Base-by-base conservation (phyloP, 2,113 vertebrate genomes). In the Puntigrus tetrazona region DNA sequence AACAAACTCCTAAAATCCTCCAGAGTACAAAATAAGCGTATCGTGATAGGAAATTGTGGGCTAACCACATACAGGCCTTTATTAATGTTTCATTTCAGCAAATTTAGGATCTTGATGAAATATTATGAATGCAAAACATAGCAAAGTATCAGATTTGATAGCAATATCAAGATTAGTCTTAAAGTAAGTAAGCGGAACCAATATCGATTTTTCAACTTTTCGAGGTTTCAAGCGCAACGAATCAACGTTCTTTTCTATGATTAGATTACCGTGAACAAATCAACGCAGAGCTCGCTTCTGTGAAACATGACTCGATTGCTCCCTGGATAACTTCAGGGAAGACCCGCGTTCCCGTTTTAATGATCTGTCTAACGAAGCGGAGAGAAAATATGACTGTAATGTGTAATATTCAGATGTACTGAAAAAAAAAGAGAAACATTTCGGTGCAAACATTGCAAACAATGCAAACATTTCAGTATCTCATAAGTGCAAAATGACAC, bases 401-500 rank as follows among this genome's bases (percentile, higher is more conserved):
- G 65, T 47, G 31, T 69, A 38, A 31, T 20, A 3, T 31, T 29
- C 5, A 76, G 70, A 57, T 41, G 47, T 34, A 63, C 31, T 31
- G 70, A 43, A 83, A 81, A 63, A 79, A 88, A 70, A n/a, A n/a
- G n/a, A n/a, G n/a, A n/a, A n/a, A n/a, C n/a, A n/a, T n/a, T n/a
- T n/a, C n/a, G n/a, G n/a, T n/a, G n/a, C n/a, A n/a, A n/a, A n/a
- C n/a, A n/a, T n/a, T n/a, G n/a, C n/a, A n/a, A n/a, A n/a, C n/a
- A n/a, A 84, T 83, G 76, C 69, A 85, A 81, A 9, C 50, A 74
- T 34, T 47, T 59, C 81, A 72, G 29, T 61, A 14, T 52, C 16
- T 78, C 11, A 61, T 43, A 38, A 85, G 81, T 88, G 86, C 74
- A 85, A 88, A 85, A 57, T 59, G 27, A 69, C 20, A 80, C 45